Evolutionary conservation across 2,797 vertebrate species (phyloP).

Genomic region (Mallotus villosus): DNA sequence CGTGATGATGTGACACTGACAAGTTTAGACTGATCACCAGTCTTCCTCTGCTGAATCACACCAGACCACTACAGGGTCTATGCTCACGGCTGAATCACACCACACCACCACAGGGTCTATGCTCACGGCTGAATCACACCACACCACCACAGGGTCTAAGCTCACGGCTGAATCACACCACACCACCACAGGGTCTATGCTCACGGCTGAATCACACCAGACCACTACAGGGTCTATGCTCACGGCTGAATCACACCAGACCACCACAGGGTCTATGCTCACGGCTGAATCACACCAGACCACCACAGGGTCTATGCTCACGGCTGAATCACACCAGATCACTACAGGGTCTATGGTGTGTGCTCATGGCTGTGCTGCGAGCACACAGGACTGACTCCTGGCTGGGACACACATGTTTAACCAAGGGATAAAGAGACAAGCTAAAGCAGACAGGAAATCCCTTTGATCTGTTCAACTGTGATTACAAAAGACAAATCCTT

Average conservation of each 20-base stretch:
- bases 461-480: constrained; percentile 59
- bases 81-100: constrained; percentile 30
- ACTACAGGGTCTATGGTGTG: constrained; percentile 55
- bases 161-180: too few relatives aligned
- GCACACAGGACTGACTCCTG: constrained; percentile 53
- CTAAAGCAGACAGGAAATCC: constrained; percentile 57
- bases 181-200: too few relatives aligned
- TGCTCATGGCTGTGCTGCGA: constrained; percentile 49
- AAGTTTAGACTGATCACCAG: too few relatives aligned
- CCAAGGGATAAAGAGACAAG: constrained; percentile 51
- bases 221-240: constrained; percentile 36
- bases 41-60: constrained; percentile 47
- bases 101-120: too few relatives aligned
- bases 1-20: too few relatives aligned
- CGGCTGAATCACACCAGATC: constrained; percentile 65
- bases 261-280: too few relatives aligned
- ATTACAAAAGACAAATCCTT: constrained; percentile 66
- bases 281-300: constrained; percentile 67
- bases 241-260: constrained; percentile 49
- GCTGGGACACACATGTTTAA: constrained; percentile 53
- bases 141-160: constrained; percentile 48
- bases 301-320: too few relatives aligned
- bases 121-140: constrained; percentile 36
- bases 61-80: constrained; percentile 62
- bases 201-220: constrained; percentile 53